Evolutionary conservation across 2,888 invertebrate genomes (phyloP).

Genomic region (Cheilosia variabilis): DNA sequence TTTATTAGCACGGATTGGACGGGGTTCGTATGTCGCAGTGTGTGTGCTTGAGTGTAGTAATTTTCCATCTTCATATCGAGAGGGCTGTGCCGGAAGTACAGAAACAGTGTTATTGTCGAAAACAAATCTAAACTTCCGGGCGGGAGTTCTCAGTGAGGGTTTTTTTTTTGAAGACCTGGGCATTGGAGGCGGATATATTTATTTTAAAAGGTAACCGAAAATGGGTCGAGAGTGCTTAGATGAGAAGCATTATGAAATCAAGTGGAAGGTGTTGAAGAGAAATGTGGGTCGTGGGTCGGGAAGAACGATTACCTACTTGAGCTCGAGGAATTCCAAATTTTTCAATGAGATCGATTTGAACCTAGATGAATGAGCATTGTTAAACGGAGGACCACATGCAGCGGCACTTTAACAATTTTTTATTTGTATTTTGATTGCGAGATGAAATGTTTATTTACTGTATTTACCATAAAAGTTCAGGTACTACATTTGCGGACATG

Average conservation of each 20-base stretch:
- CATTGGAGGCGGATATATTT: not conserved
- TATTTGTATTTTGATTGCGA: too few species aligned
- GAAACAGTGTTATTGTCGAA: conserved; percentile 17
- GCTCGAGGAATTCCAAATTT: not conserved
- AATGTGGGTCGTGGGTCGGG: not conserved
- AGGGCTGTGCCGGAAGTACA: not conserved
- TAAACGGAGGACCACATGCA: too few species aligned
- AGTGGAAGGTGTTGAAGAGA: not conserved
- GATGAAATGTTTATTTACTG: too few species aligned
- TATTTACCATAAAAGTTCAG: too few species aligned
- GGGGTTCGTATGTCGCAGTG: not conserved
- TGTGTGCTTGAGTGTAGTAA: conserved; percentile 13
- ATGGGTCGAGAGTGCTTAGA: not conserved
- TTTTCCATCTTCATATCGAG: not conserved
- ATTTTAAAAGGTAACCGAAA: not conserved
- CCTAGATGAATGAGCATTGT: not conserved
- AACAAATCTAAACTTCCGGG: conserved; percentile 30
- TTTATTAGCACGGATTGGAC: conserved; percentile 52
- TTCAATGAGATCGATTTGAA: not conserved
- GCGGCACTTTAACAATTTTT: too few species aligned
- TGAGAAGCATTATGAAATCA: not conserved
- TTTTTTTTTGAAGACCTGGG: not conserved
- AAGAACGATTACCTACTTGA: not conserved
- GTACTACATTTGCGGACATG: too few species aligned
- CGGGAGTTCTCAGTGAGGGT: conserved; percentile 26